Base-by-base conservation (phyloP, 2,888 invertebrate species). In the Philaethria dido region DNA sequence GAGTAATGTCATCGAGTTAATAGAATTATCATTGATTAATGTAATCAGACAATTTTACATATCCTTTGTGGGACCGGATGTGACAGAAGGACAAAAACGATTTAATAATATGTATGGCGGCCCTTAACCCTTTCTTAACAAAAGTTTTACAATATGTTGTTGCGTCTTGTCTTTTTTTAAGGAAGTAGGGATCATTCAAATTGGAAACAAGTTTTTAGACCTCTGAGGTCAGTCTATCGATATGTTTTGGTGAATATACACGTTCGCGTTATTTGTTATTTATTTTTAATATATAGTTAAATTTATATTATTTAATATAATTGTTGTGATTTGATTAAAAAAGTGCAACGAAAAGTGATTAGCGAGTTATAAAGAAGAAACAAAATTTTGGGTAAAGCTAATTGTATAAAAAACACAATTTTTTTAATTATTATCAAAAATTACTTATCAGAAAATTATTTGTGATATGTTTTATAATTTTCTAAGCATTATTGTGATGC, bases 1-100 rank as follows among this genome's bases (percentile, higher is more conserved):
- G 79, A 78, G 76, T 55, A 69, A 68, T 77, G 87, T 74, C 81
- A 84, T 81, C 79, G 78, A 82, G 85, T 87, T 90, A 91, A 92
- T 91, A 90, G 89, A 91, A 91, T 92, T 89, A 92, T 90, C 88
- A 89, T 84, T 86, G 90, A 90, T 91, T 89, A 88, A 86, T 81
- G 84, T 89, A 52, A 52, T 29, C 52, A 29, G 52, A 16, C n/a
- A 52, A 88, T 92, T 92, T 91, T 91, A 89, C 85, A 90, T 91
- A 88, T 90, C 85, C 88, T 85, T 88, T 88, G 85, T 86, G 80
- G 81, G 75, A 85, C 91, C 90, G 92, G 92, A 92, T 88, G 82
- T 83, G 82, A 82, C 86, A 86, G 81, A 84, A 87, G 90, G 90
- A 91, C 89, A 91, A 91, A 92, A 92, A 92, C 88, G 89, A 87